Conservation (phyloP, 2,113 vertebrate genomes). For the Pangasianodon hypophthalmus region DNA sequence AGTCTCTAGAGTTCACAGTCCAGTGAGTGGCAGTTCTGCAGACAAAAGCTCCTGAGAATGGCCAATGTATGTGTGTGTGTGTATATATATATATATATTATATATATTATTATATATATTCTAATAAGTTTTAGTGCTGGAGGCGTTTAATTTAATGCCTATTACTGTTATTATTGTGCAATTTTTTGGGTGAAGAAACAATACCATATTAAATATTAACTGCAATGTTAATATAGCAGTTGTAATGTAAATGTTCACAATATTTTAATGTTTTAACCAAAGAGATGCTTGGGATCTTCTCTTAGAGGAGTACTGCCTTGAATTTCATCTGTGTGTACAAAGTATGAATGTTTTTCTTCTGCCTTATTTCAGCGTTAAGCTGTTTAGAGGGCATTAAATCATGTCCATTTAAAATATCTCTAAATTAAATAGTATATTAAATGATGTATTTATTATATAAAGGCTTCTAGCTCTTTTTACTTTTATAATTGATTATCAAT, state of each 20-base stretch:
- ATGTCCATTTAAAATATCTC: background rate
- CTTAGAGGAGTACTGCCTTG: background rate
- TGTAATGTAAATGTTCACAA: background rate
- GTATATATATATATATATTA: no score
- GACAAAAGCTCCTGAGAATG: no score
- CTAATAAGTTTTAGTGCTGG: no score
- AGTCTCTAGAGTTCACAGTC: no score
- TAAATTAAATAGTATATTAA: background rate
- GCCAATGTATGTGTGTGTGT: no score
- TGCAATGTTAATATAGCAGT: background rate
- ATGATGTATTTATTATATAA: background rate
- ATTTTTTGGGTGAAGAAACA: background rate
- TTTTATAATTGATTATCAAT: background rate
- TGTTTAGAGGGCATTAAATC: background rate
- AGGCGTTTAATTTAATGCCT: no score
- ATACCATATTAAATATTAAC: background rate
- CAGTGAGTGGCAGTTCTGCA: no score
- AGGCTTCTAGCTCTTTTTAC: no score
- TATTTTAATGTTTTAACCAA: background rate
- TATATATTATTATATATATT: no score
- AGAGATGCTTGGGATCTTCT: background rate
- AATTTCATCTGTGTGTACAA: background rate
- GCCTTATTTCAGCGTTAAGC: background rate
- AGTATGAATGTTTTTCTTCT: background rate
- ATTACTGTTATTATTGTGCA: no score